A percentile compares a stretch with the other conserved stretches of the same genome.
phyloP scores from a whole-genome alignment of 35 echinoderm and acorn worm genomes.

The Apostichopus parvimensis region DNA sequence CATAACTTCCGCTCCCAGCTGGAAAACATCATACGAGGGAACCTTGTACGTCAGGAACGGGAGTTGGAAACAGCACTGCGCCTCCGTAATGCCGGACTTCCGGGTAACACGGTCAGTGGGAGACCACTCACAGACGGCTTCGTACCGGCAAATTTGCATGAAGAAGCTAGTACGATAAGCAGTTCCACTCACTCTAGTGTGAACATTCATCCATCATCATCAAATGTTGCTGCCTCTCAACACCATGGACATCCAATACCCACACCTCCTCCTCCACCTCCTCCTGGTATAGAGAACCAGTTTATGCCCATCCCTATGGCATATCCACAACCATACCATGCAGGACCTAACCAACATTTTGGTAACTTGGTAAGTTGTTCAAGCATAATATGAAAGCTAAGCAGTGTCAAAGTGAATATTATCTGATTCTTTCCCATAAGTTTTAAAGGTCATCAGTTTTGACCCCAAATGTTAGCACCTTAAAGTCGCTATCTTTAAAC shows the following conservation, averaged over 20 bases:
- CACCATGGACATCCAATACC: not conserved
- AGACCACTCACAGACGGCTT: constrained; percentile 39
- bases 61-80: constrained; percentile 72
- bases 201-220: constrained; percentile 31
- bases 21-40: constrained; percentile 75
- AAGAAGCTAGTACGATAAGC: constrained; percentile 21
- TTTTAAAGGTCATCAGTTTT: too few species aligned
- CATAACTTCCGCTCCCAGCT: constrained; percentile 61
- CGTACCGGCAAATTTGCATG: constrained; percentile 9
- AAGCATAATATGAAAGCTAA: too few species aligned
- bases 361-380: too few species aligned
- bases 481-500: too few species aligned
- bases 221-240: constrained; percentile 18
- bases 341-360: too few species aligned
- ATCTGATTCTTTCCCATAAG: too few species aligned
- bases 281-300: constrained; percentile 8
- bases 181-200: constrained; percentile 44
- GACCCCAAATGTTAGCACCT: too few species aligned
- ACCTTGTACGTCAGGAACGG: constrained; percentile 68
- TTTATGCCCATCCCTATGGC: constrained; percentile 24
- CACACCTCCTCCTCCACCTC: constrained; percentile 56
- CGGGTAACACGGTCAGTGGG: constrained; percentile 36
- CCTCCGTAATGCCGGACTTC: constrained; percentile 64
- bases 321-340: not conserved
- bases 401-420: too few species aligned